These are phyloP conservation scores for Drosophila basisetae DNA, from an alignment of 2,888 invertebrate genomes.

Conservation along the genomic window DNA sequence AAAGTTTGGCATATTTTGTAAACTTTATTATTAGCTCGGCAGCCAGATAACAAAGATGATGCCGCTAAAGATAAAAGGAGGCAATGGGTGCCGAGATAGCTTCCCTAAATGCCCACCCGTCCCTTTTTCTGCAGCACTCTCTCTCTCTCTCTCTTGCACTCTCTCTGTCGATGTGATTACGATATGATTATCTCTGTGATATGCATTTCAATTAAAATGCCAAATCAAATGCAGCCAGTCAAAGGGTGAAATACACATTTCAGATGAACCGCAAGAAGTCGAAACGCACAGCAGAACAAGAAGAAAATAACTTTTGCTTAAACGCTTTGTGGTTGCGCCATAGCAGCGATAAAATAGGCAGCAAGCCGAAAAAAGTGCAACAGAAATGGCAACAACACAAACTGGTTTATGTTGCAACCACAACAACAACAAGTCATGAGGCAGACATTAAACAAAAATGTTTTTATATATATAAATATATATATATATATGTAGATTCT, in stretches of 20 bases:
- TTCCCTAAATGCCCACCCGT: not conserved
- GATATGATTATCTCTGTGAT: constrained; percentile 1
- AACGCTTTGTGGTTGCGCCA: constrained; percentile 68
- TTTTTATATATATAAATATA: not conserved
- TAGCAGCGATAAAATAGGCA: constrained; percentile 12
- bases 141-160: not conserved
- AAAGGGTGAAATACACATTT: constrained; percentile 36
- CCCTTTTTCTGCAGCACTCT: not conserved
- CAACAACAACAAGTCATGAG: constrained; percentile 21
- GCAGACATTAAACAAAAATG: constrained; percentile 20
- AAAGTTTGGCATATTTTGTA: constrained; percentile 82
- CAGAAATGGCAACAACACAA: constrained; percentile 42
- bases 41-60: constrained; percentile 35
- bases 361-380: constrained; percentile 28
- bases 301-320: constrained; percentile 55
- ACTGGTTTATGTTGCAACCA: constrained; percentile 68
- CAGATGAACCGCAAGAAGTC: constrained; percentile 54
- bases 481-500: constrained; percentile 36
- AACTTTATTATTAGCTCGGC: constrained; percentile 82
- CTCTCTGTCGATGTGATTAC: not conserved
- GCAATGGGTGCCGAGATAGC: not conserved
- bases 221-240: constrained; percentile 40
- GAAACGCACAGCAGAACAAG: constrained; percentile 19
- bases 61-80: constrained; percentile 14
- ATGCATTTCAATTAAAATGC: constrained; percentile 75